phyloP scores from a whole-genome alignment of 1,140 invertebrate genomes.

The Zaprionus ghesquierei region DNA sequence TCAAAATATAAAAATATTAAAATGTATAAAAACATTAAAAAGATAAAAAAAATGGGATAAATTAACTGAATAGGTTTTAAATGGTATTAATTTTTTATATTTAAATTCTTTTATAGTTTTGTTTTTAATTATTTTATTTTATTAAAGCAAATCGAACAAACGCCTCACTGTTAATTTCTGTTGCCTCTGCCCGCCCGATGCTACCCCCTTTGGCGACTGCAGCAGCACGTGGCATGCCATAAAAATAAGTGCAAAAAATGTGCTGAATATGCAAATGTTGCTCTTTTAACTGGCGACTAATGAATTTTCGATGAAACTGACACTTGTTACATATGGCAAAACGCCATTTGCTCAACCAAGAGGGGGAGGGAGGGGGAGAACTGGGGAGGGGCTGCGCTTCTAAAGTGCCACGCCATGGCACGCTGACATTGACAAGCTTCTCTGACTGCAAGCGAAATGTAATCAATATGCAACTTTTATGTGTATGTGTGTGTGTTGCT shows the following conservation, averaged over 20 bases:
- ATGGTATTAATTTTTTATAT: too few relatives aligned
- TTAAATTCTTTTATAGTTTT: too few relatives aligned
- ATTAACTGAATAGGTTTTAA: too few relatives aligned
- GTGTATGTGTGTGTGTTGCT: too few relatives aligned
- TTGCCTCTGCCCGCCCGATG: too few relatives aligned
- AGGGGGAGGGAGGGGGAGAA: background rate
- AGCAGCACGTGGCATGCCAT: background rate
- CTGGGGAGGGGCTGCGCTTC: background rate
- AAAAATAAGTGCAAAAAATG: slow-evolving; percentile 1
- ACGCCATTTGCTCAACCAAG: slow-evolving; percentile 17
- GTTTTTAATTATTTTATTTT: too few relatives aligned
- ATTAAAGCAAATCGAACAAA: too few relatives aligned
- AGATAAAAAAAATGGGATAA: too few relatives aligned
- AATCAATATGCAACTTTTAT: slow-evolving; percentile 72
- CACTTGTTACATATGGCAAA: slow-evolving; percentile 22
- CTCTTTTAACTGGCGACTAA: slow-evolving; percentile 44
- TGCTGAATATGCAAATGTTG: slow-evolving; percentile 43
- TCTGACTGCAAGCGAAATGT: slow-evolving; percentile 66
- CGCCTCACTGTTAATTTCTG: too few relatives aligned
- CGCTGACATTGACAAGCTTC: slow-evolving; percentile 63
- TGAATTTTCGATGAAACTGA: slow-evolving; percentile 53
- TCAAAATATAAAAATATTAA: too few relatives aligned
- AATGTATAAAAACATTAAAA: too few relatives aligned
- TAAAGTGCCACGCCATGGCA: slow-evolving; percentile 11
- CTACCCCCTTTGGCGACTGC: background rate